phyloP scores from a whole-genome alignment of 2,113 vertebrate genomes.

The Prionailurus bengalensis region DNA sequence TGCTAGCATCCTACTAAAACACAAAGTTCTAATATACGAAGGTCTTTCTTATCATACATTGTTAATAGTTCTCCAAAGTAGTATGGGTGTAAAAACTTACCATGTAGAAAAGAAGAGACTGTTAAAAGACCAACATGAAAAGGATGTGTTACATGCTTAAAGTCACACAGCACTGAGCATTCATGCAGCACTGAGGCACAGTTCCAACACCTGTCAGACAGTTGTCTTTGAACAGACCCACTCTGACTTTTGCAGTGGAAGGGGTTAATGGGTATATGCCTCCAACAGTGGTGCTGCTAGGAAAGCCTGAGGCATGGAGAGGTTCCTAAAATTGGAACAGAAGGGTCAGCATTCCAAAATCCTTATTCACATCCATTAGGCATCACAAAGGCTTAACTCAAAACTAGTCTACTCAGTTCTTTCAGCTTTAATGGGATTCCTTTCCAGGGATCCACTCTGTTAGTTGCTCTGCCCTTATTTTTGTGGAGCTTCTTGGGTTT shows the following conservation, averaged over 20 bases:
- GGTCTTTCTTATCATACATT: neutral
- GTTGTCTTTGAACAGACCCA: neutral
- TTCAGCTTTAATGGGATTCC: neutral
- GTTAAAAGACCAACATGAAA: neutral
- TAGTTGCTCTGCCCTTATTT: neutral
- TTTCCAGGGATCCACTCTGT: neutral
- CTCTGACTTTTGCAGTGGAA: neutral
- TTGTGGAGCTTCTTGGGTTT: neutral
- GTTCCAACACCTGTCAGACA: neutral
- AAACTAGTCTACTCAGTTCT: neutral
- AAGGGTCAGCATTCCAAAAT: neutral
- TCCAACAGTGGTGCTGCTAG: neutral
- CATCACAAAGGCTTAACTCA: neutral
- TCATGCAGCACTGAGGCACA: neutral
- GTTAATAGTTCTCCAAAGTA: neutral
- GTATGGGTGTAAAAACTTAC: neutral
- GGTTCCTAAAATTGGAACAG: neutral
- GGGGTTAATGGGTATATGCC: neutral
- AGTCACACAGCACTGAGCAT: neutral
- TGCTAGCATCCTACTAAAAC: neutral
- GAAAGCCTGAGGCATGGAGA: neutral
- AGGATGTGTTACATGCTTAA: neutral
- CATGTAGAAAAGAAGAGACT: neutral
- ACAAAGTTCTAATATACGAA: neutral
- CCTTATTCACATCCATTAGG: neutral